These are phyloP conservation scores for Mimachlamys varia DNA, from an alignment of 2,888 invertebrate genomes.

Conservation along the genomic window DNA sequence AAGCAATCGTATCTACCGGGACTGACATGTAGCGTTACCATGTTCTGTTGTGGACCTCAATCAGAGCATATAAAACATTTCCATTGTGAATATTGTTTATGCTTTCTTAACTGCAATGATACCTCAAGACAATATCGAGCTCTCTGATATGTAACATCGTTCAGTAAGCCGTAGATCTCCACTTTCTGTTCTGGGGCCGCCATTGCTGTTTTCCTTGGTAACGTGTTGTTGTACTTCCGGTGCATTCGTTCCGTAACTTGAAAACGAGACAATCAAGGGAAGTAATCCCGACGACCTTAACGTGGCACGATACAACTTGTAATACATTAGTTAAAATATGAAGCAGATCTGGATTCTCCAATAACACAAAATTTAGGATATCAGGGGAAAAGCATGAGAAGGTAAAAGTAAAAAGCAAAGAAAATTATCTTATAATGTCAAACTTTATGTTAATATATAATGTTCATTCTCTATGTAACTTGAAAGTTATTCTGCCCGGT, in stretches of 20 bases:
- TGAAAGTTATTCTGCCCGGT: too few species aligned
- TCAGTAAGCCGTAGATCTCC: conserved; percentile 76
- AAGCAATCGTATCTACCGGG: too few species aligned
- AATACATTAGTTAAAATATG: too few species aligned
- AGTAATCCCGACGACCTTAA: background rate
- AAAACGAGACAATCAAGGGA: background rate
- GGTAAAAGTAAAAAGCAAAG: too few species aligned
- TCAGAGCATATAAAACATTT: background rate
- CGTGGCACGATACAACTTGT: too few species aligned
- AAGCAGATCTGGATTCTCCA: too few species aligned
- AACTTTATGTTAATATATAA: too few species aligned
- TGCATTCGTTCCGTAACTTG: background rate
- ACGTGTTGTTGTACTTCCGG: conserved; percentile 48
- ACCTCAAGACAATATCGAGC: conserved; percentile 79
- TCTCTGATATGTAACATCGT: conserved; percentile 77
- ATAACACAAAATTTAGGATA: too few species aligned
- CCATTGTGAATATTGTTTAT: background rate
- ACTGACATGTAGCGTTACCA: background rate
- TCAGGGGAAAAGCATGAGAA: too few species aligned
- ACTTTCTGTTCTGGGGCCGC: conserved; percentile 61
- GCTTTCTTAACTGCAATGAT: background rate
- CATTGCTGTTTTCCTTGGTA: conserved; percentile 75
- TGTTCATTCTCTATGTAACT: too few species aligned
- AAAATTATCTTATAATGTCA: too few species aligned
- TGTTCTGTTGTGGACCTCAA: background rate